A percentile compares a stretch with the other conserved stretches of the same genome.
Conservation (phyloP, 2,888 invertebrate genomes). For the Chrysolina americana region DNA sequence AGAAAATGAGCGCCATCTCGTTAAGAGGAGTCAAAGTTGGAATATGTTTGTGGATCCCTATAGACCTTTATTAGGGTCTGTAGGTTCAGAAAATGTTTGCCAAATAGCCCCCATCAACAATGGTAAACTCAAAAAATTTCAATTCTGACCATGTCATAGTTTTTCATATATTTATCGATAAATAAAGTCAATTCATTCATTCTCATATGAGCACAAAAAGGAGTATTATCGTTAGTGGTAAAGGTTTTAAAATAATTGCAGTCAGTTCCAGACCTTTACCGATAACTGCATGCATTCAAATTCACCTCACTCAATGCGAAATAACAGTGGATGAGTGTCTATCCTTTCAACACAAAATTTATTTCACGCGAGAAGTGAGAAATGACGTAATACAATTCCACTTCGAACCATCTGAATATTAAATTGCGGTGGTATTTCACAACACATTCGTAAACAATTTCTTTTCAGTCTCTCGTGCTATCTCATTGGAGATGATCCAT, state of each 20-base stretch:
- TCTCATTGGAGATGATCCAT: slow-evolving; percentile 6
- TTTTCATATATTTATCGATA: no score
- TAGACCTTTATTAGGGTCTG: no score
- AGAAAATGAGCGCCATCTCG: no score
- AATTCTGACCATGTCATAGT: no score
- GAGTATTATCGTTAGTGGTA: neutral
- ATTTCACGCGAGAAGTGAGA: neutral
- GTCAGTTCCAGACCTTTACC: neutral
- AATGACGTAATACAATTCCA: slow-evolving; percentile 4
- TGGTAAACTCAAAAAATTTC: no score
- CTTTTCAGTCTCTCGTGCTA: neutral
- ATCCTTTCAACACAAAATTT: neutral
- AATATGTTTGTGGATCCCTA: no score
- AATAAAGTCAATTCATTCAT: no score
- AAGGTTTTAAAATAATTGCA: neutral
- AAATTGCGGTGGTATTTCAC: slow-evolving; percentile 3
- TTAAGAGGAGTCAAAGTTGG: no score
- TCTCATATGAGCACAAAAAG: no score
- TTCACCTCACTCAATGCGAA: neutral
- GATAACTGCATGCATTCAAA: neutral
- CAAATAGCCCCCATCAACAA: no score
- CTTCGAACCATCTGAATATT: neutral
- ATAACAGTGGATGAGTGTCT: neutral
- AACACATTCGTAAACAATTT: slow-evolving; percentile 15
- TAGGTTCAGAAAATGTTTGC: no score